Evolutionary conservation across 1,140 invertebrate species (phyloP), one percentile per base, ranked within the genome.

Genomic region (Heliconius congener): DNA sequence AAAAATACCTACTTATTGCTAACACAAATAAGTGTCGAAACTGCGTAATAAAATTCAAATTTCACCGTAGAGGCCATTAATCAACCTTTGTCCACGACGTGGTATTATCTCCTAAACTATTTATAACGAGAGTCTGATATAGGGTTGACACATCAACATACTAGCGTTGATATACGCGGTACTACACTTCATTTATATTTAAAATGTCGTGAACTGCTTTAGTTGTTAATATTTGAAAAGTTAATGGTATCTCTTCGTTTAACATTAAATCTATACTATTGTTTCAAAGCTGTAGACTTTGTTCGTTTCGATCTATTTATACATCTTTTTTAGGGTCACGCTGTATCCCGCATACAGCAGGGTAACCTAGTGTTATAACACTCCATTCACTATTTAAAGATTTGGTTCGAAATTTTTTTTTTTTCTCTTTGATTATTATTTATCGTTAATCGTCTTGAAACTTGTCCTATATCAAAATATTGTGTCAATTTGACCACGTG

Each of bases 91-190:
- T 81, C 72, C 71, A 70, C 80, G 80, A 52, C 55, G 52, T 46
- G 80, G 76, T 78, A 81, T 81, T 77, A 74, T 78, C 76, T 76
- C 30, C 78, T 79, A 76, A 81, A 81, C 76, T 81, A 81, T 81
- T 77, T 81, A 80, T 77, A 80, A 80, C 79, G 71, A 76, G 78
- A 46, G 74, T 60, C 76, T 77, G 42, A 71, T 66, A 71, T 77
- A 77, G 76, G 76, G 76, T 72, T 77, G 76, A 72, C 71, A 72
- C 71, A 66, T 66, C 60, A 66, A 66, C 60, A n/a, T 66, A 30
- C 23, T 66, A 66, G 60, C 60, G 60, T 57, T 11, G 55, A 23
- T 57, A 23, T 60, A 60, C 57, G 57, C 13, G 57, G 0, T 60
- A 23, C 9, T n/a, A 27, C 23, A 66, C 13, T 66, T 66, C 60